Evolutionary conservation across 1,140 invertebrate genomes (phyloP), one percentile per base, ranked within the genome.

Genomic region (Lepidurus arcticus): DNA sequence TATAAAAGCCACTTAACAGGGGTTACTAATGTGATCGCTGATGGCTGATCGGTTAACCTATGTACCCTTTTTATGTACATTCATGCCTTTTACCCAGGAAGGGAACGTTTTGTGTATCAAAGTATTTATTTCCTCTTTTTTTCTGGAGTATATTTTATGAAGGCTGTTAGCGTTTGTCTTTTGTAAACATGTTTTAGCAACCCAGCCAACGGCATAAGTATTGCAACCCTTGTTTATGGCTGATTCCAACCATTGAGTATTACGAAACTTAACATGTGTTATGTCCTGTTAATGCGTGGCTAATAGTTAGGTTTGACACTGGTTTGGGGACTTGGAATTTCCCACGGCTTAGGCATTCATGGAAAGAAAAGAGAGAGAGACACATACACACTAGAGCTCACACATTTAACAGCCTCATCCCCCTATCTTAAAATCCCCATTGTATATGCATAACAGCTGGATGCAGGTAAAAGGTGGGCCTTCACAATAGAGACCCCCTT

Each of bases 321-420:
- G 21, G 53, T 65, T 65, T 16, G 9, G 53, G 13, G 53, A 9
- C n/a, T 65, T 21, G 21, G 21, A 65, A 65, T 65, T 65, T 65
- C 53, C 53, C 53, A 65, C 53, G 53, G 53, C 53, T 65, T 65
- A 65, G 53, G 53, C 53, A 65, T 65, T 65, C 53, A 65, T 65
- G 53, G 4, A 65, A 21, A 65, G 53, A 65, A n/a, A 34, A 34
- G 34, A 34, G 34, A 34, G 34, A 34, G 34, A 34, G 2, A 34
- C 34, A 34, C 34, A 65, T 65, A 65, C 21, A 65, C 53, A 65
- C 53, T n/a, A 65, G 53, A 7, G 16, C 53, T 34, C 53, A 65
- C 53, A 65, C 53, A 65, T 65, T 65, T 65, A 65, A 65, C 53
- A 65, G 53, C 53, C 53, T 65, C 53, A 65, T 65, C 53, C 53